Evolutionary conservation across 2,113 vertebrate genomes (phyloP).

Genomic region (Sardina pilchardus): DNA sequence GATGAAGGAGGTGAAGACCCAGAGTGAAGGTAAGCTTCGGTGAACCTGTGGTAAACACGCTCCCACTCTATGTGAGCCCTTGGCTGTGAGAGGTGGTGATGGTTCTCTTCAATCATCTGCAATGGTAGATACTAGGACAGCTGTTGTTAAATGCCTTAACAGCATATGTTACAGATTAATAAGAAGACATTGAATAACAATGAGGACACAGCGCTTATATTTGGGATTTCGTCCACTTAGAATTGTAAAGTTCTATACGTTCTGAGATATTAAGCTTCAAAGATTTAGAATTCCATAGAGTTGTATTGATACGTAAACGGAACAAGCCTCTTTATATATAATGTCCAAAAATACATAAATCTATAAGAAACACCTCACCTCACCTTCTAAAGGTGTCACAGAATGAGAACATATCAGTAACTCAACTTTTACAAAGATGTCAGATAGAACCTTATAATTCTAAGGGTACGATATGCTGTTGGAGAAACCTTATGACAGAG

Average conservation of each 20-base stretch:
- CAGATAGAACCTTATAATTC: too few species aligned
- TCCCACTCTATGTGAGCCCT: neutral
- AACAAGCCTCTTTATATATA: too few species aligned
- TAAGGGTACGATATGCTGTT: neutral
- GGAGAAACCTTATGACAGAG: neutral
- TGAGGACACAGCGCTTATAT: neutral
- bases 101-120: neutral
- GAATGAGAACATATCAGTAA: too few species aligned
- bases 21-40: slow-evolving; percentile 18
- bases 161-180: neutral
- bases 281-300: too few species aligned
- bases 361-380: too few species aligned
- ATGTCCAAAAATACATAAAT: too few species aligned
- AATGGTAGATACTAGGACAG: neutral
- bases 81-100: neutral
- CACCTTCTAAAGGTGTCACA: too few species aligned
- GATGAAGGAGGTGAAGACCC: slow-evolving; percentile 32
- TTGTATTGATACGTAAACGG: too few species aligned
- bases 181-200: neutral
- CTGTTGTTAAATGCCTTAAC: neutral
- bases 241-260: too few species aligned
- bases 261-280: too few species aligned
- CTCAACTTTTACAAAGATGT: too few species aligned
- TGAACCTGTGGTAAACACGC: neutral
- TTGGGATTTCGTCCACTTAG: too few species aligned